Base-by-base conservation (phyloP, 2,888 invertebrate species). In the Dione vanillae region DNA sequence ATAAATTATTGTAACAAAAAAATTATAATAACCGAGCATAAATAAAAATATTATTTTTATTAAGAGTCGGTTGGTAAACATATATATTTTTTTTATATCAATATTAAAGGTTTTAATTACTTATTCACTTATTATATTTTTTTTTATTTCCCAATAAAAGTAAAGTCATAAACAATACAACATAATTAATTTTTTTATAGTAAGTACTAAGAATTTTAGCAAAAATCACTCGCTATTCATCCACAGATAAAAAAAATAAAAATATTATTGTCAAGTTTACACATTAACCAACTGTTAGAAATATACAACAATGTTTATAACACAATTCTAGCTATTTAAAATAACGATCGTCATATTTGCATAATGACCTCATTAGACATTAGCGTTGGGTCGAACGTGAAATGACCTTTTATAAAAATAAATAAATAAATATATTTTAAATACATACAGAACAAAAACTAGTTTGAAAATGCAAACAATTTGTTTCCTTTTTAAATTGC, bases 311-410 rank as follows among this genome's bases (percentile, higher is more conserved):
- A 64, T 37, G 49, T 49, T 3, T 7, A 37, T 16, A 35, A 64
- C 40, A 64, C 5, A 64, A 40, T 40, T 20, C 14, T 49, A 64
- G 12, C 19, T 40, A 64, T 19, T 20, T 1, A 19, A 49, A 19
- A 37, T 51, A 51, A 49, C 14, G 11, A 40, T 20, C 27, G 64
- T 19, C 51, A 52, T 40, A 75, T 74, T 75, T 70, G 67, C 69
- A 67, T 70, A 71, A 69, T 69, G 70, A 70, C 73, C 74, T 76
- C 70, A 75, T 70, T 72, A 70, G 40, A 35, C 49, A 16, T 67
- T n/a, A 64, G 47, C 35, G 49, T 62, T 37, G 51, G 71, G 11
- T 52, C 27, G 58, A 52, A 61, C 59, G 52, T 70, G 67, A 73
- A 72, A 69, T 70, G 69, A 71, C 73, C 71, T 73, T 64, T 67